phyloP scores from a whole-genome alignment of 2,888 invertebrate genomes.

The Lymantria dispar region DNA sequence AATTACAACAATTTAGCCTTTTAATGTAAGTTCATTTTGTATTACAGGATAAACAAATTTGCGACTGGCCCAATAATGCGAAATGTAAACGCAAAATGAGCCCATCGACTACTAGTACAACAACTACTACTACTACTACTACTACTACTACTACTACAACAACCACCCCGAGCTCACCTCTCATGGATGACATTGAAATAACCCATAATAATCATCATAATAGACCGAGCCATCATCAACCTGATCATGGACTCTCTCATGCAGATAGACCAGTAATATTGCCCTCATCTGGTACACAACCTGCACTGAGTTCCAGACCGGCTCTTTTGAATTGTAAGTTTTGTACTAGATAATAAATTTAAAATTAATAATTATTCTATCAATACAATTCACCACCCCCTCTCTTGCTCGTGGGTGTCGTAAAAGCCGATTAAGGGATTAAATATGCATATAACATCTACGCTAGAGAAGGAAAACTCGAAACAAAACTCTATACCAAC shows the following conservation, averaged over 20 bases:
- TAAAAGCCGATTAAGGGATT: no score
- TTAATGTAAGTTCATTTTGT: no score
- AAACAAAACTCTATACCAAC: no score
- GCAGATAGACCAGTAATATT: slow-evolving; percentile 41
- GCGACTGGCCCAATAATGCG: slow-evolving; percentile 88
- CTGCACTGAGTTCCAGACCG: slow-evolving; percentile 48
- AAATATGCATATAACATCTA: no score
- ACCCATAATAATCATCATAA: slow-evolving; percentile 8
- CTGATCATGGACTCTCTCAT: slow-evolving; percentile 18
- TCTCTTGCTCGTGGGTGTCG: no score
- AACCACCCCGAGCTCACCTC: slow-evolving; percentile 35
- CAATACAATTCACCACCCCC: no score
- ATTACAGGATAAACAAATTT: slow-evolving; percentile 81
- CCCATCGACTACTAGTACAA: slow-evolving; percentile 24
- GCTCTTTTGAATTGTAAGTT: slow-evolving; percentile 60
- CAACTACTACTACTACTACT: slow-evolving; percentile 29
- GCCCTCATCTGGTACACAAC: slow-evolving; percentile 57
- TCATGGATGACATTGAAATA: slow-evolving; percentile 28
- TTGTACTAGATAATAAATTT: slow-evolving; percentile 13
- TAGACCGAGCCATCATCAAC: slow-evolving; percentile 14
- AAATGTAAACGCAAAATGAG: slow-evolving; percentile 72
- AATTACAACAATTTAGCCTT: no score
- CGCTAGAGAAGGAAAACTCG: no score
- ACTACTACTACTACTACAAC: slow-evolving; percentile 44
- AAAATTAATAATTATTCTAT: neutral